Percentiles rank a stretch among this genome's conserved stretches.
These are phyloP conservation scores for Thymallus thymallus DNA, from an alignment of 2,113 vertebrate species.

Conservation along the genomic window DNA sequence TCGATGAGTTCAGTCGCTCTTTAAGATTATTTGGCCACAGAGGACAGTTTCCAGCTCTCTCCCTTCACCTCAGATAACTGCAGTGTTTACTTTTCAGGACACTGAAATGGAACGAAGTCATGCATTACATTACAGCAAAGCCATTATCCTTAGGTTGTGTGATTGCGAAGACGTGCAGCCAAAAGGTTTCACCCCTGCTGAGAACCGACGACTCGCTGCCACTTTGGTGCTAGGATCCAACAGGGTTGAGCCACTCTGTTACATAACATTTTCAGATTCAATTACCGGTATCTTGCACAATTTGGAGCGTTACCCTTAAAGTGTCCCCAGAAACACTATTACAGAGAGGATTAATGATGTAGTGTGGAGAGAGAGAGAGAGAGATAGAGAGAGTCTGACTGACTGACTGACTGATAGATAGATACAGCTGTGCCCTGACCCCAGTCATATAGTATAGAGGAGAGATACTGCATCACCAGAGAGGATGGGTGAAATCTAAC, in stretches of 20 bases:
- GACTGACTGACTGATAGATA: too few species aligned
- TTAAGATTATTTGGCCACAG: background rate
- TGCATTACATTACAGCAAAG: background rate
- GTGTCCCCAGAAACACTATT: conserved; percentile 18
- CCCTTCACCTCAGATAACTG: background rate
- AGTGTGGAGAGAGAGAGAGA: background rate
- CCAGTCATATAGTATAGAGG: background rate
- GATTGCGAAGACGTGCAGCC: background rate
- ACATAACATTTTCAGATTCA: conserved; percentile 42
- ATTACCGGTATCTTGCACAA: conserved; percentile 25
- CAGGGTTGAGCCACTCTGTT: conserved; percentile 17
- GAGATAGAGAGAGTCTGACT: background rate
- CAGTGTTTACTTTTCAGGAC: conserved; percentile 15
- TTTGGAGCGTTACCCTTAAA: conserved; percentile 29
- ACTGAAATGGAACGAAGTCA: background rate
- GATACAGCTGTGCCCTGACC: background rate
- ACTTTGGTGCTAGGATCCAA: too few species aligned
- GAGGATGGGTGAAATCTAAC: background rate
- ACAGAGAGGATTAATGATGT: background rate
- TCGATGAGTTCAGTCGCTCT: background rate
- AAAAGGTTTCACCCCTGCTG: background rate
- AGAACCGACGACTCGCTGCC: too few species aligned
- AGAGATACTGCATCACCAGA: background rate
- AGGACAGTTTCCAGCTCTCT: background rate
- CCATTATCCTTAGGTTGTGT: background rate